Percentiles rank a stretch among this genome's conserved stretches.
Evolutionary conservation across 2,888 invertebrate genomes (phyloP).

Genomic region (Andrena hattorfiana): DNA sequence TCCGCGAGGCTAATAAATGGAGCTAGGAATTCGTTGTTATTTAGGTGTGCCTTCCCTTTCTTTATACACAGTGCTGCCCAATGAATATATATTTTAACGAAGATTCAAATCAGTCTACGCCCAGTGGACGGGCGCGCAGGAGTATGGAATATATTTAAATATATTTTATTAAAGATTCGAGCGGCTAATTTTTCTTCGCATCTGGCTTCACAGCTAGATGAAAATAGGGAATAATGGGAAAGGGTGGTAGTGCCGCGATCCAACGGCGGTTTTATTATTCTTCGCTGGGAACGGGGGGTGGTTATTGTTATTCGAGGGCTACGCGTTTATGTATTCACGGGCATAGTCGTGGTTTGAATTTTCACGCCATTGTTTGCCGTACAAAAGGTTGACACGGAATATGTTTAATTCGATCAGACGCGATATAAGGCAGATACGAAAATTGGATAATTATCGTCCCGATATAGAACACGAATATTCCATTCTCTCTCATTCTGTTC

Average conservation of each 20-base stretch:
- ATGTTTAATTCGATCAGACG: neutral
- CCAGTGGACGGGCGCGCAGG: too few relatives aligned
- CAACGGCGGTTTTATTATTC: neutral
- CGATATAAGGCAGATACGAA: neutral
- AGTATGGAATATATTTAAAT: too few relatives aligned
- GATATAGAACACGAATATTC: too few relatives aligned
- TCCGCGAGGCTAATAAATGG: neutral
- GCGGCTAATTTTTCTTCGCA: neutral
- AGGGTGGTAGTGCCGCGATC: neutral
- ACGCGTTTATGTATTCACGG: neutral
- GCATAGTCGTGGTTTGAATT: neutral
- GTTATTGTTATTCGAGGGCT: slow-evolving; percentile 6
- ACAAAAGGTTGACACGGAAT: neutral
- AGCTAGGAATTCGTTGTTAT: neutral
- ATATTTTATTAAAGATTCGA: too few relatives aligned
- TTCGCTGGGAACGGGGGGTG: neutral
- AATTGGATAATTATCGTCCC: neutral
- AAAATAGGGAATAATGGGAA: slow-evolving; percentile 1
- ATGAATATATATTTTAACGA: too few relatives aligned
- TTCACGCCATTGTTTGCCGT: neutral
- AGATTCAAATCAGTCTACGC: too few relatives aligned
- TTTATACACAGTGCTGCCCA: too few relatives aligned
- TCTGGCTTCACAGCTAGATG: neutral
- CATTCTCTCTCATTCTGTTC: neutral
- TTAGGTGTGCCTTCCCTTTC: neutral